Conservation (phyloP, 2,797 vertebrate species). For the Lepilemur ruficaudatus region DNA sequence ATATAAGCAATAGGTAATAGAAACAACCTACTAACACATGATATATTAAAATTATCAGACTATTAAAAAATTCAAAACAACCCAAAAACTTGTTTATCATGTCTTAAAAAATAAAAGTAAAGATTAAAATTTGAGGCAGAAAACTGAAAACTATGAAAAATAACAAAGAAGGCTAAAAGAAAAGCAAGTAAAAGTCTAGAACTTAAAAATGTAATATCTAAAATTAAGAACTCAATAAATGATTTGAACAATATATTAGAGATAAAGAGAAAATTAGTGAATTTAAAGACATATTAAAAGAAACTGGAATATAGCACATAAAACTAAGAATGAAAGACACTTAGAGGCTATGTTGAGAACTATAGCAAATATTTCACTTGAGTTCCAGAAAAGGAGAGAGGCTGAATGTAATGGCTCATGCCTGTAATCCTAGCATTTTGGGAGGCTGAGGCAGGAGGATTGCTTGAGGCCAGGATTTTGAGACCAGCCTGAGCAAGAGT, state of each 20-base stretch:
- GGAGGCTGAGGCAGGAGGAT: neutral
- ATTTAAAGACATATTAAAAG: neutral
- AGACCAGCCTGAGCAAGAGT: neutral
- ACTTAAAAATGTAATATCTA: neutral
- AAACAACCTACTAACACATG: neutral
- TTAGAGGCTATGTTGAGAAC: neutral
- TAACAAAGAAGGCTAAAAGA: neutral
- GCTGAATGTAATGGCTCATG: neutral
- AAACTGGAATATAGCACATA: neutral
- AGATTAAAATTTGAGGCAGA: neutral
- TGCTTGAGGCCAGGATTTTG: neutral
- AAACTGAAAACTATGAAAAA: constrained; percentile 1
- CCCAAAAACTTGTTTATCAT: neutral
- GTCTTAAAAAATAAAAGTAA: neutral
- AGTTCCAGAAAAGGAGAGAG: neutral
- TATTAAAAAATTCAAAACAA: neutral
- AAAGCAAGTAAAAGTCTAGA: neutral
- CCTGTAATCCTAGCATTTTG: neutral
- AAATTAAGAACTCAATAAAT: neutral
- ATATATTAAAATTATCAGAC: neutral
- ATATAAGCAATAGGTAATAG: neutral
- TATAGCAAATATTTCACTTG: neutral
- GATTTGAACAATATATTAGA: neutral
- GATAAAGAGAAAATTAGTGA: neutral
- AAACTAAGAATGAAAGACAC: neutral